phyloP scores from a whole-genome alignment of 2,113 vertebrate genomes.

The Rhinopithecus roxellana region DNA sequence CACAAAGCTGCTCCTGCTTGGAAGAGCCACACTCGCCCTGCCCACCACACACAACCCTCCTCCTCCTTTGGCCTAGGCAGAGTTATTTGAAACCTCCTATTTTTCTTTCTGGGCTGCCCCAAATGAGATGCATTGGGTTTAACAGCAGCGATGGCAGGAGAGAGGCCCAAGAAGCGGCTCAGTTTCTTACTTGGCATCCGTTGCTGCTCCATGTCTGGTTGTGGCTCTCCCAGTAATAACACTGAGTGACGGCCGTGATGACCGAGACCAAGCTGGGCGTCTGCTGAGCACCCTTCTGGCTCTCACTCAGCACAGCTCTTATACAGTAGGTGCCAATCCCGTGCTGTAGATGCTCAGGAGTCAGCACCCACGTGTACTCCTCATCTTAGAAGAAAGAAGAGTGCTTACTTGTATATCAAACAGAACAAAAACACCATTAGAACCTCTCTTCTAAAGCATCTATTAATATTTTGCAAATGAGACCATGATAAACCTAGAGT shows the following conservation, averaged over 20 bases:
- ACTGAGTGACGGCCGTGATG: slow-evolving; percentile 23
- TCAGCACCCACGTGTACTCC: slow-evolving; percentile 68
- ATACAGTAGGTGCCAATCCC: slow-evolving; percentile 63
- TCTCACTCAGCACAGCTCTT: neutral
- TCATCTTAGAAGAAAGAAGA: slow-evolving; percentile 55
- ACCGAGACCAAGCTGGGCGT: neutral
- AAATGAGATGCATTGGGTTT: neutral
- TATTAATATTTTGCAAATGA: neutral
- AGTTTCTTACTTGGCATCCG: slow-evolving; percentile 69
- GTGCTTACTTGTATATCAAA: neutral
- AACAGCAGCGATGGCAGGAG: fast-evolving
- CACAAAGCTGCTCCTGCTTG: neutral
- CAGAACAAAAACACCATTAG: neutral
- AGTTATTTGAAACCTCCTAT: neutral
- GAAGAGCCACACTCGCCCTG: neutral
- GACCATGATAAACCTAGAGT: neutral
- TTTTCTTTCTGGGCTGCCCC: neutral
- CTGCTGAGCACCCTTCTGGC: neutral
- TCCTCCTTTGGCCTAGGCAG: neutral
- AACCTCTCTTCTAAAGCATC: neutral
- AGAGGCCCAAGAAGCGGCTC: neutral
- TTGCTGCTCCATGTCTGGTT: slow-evolving; percentile 55
- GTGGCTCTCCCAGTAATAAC: slow-evolving; percentile 71
- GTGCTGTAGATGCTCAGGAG: slow-evolving; percentile 11
- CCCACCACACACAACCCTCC: fast-evolving